Base-by-base conservation (phyloP, 2,113 vertebrate species). In the Peromyscus leucopus region DNA sequence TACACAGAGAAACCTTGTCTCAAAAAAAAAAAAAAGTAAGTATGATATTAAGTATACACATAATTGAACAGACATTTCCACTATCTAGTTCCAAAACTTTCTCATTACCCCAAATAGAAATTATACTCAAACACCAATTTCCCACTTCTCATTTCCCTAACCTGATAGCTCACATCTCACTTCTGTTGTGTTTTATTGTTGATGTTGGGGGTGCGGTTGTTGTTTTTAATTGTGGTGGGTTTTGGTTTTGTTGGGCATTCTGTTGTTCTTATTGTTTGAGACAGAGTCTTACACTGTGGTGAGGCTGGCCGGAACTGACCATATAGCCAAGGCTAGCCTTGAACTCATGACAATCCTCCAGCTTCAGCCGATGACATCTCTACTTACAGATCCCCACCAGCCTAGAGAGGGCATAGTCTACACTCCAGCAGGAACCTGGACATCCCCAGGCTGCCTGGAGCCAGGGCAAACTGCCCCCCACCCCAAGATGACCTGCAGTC, bases 401-500 rank as follows among this genome's bases (percentile, higher is more conserved):
- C 26, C 84, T 57, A 71, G 51, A n/a, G 33, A 22, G 15, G 19
- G 4, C 9, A 0, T 13, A n/a, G 36, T 74, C 82, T n/a, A 75
- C 36, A 24, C 10, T 65, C 57, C 79, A 13, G 17, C 15, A 0
- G 17, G 57, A 67, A 9, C 69, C 91, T 82, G 17, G 65, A 39
- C 93, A 96, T 26, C 88, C 94, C 83, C 97, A 98, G 95, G 36
- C 6, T 90, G 96, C 97, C 97, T 98, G 98, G 24, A 0, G 92
- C 24, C 55, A 69, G 96, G 95, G 93, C 96, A 85, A 61, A 91
- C 90, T 88, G 78, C 96, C 94, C 89, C 74, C 67, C 28, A 28
- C 65, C 71, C 85, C 19, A 71, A 98, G 98, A 98, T 93, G 98
- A 97, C 98, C 98, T 96, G 95, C 94, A 26, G 33, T 97, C 95